Evolutionary conservation across 2,888 invertebrate genomes (phyloP), one percentile per base, ranked within the genome.

Genomic region (Chrysolina oricalcia): DNA sequence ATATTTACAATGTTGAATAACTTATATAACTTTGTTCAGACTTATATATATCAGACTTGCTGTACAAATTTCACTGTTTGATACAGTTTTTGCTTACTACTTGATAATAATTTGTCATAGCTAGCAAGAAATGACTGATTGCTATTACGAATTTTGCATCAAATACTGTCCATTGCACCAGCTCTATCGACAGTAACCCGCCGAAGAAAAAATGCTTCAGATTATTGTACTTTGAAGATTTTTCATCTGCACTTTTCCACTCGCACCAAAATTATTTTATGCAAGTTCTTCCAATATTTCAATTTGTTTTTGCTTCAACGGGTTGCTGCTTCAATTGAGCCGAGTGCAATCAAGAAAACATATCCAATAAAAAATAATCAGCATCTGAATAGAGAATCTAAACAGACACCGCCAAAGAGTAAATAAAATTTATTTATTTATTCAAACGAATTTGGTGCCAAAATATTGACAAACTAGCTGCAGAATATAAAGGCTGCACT

Each of bases 21-120:
- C 86, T 85, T 86, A 86, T 79, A 84, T 86, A 85, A 86, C 82
- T 83, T 85, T 85, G 84, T 87, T 88, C 87, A 87, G 87, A 87
- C 87, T 88, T 87, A 87, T 85, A 83, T 82, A 82, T 84, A 87
- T 87, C 88, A 88, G 88, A 87, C 87, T 88, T 87, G 87, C 87
- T 86, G 83, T 85, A 85, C 85, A 86, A 81, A 80, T 80, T 72
- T 69, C 77, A 77, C 77, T 74, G 74, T 71, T 74, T 72, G 76
- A 80, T 77, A 78, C 77, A 80, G 78, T 82, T 75, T 75, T 78
- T 80, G 79, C 79, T 80, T 77, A 80, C 80, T 81, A 78, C 75
- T 76, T 77, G 78, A 79, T 77, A 74, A 75, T 77, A 76, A 79
- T 77, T 79, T 78, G 81, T 81, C 79, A 81, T 82, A 82, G 81